Conservation (phyloP, 1,140 invertebrate genomes). For the Nilaparvata lugens region DNA sequence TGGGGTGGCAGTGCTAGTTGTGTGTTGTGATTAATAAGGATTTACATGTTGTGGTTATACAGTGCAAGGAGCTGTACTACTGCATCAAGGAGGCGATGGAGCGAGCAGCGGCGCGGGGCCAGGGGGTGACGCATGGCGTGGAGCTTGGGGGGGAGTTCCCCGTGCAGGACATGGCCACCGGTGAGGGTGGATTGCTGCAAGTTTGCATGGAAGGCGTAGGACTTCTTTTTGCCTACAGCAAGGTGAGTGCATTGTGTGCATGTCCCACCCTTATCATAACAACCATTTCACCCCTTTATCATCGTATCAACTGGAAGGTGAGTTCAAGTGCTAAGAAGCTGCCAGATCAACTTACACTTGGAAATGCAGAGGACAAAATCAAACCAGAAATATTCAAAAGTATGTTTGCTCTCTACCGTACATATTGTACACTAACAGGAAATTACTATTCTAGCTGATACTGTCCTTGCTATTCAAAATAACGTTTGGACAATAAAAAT, state of each 20-base stretch:
- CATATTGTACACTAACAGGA: no score
- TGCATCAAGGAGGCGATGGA: slow-evolving; percentile 99
- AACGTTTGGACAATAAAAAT: no score
- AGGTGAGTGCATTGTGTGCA: slow-evolving; percentile 55
- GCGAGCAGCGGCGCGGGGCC: slow-evolving; percentile 74
- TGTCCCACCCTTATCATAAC: not conserved
- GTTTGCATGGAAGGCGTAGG: slow-evolving; percentile 99
- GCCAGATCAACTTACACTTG: not conserved
- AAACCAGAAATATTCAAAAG: no score
- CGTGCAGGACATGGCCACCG: slow-evolving; percentile 91
- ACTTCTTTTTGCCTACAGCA: slow-evolving; percentile 95
- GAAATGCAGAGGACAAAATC: no score
- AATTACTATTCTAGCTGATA: no score
- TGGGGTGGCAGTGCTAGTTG: no score
- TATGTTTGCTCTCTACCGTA: no score
- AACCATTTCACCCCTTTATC: not conserved
- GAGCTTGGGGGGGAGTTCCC: slow-evolving; percentile 98
- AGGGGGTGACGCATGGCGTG: slow-evolving; percentile 55
- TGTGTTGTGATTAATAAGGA: no score
- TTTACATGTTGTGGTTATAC: slow-evolving; percentile 19
- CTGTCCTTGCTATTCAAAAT: no score
- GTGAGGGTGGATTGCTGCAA: slow-evolving; percentile 94
- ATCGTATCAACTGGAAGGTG: not conserved
- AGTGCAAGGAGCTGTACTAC: slow-evolving; percentile 98
- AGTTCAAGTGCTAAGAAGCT: not conserved